These are phyloP conservation scores for Cryptoprocta ferox DNA, from an alignment of 2,797 vertebrate species.

Conservation along the genomic window DNA sequence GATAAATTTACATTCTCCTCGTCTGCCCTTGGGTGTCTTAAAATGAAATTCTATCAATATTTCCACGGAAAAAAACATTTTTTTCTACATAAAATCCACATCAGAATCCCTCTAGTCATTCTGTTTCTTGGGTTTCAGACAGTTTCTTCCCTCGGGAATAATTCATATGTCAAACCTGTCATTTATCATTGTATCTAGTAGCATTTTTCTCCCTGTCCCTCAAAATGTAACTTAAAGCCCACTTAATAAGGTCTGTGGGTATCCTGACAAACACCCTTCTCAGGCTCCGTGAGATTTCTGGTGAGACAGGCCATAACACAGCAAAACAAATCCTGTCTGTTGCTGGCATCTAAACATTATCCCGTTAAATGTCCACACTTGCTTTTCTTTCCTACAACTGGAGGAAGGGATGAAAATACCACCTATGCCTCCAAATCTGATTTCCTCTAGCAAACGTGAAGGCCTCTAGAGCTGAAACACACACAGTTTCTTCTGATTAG, in stretches of 20 bases:
- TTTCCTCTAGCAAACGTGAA: neutral
- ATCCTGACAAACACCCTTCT: neutral
- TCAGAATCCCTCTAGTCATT: constrained; percentile 10
- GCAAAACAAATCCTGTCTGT: neutral
- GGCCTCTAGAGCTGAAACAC: neutral
- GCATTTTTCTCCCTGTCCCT: neutral
- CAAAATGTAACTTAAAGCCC: constrained; percentile 7
- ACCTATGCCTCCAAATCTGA: neutral
- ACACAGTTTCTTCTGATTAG: neutral
- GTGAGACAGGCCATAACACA: neutral
- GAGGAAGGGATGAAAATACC: neutral
- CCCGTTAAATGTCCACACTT: neutral
- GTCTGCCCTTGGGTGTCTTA: constrained; percentile 44
- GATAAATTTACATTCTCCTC: constrained; percentile 38
- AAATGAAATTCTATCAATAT: constrained; percentile 42
- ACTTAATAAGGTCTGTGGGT: neutral
- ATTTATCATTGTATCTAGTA: neutral
- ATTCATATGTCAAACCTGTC: constrained; percentile 46
- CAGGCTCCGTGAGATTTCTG: neutral
- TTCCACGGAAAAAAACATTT: neutral
- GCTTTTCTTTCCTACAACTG: neutral
- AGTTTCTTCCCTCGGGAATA: constrained; percentile 48
- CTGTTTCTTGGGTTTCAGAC: constrained; percentile 15
- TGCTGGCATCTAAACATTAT: neutral
- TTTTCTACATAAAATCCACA: neutral